Percentiles rank a stretch among this genome's conserved stretches.
Evolutionary conservation across 2,113 vertebrate species (phyloP).

Genomic region (Apus apus): DNA sequence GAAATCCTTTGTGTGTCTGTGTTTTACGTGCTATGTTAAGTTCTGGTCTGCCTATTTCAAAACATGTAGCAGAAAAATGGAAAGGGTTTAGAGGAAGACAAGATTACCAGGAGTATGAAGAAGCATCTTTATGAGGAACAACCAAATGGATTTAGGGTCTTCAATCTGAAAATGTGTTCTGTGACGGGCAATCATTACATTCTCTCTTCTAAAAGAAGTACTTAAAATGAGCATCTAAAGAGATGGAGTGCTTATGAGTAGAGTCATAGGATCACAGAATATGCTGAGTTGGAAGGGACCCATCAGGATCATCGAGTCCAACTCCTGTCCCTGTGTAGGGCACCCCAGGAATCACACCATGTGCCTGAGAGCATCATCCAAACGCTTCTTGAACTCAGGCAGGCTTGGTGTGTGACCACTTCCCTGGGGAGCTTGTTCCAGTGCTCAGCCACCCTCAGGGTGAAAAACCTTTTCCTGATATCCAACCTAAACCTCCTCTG

Average conservation of each 20-base stretch:
- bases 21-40: neutral
- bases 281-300: too few relatives aligned
- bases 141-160: neutral
- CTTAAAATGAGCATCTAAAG: neutral
- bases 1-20: neutral
- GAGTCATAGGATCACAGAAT: too few relatives aligned
- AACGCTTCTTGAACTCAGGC: too few relatives aligned
- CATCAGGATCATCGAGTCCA: too few relatives aligned
- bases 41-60: neutral
- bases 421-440: too few relatives aligned
- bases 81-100: neutral
- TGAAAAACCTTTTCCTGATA: too few relatives aligned
- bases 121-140: neutral
- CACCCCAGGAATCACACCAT: too few relatives aligned
- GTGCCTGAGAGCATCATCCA: too few relatives aligned
- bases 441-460: too few relatives aligned
- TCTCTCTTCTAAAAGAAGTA: neutral
- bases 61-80: neutral
- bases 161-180: neutral
- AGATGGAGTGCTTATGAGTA: neutral
- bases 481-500: too few relatives aligned
- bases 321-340: too few relatives aligned
- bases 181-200: neutral
- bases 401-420: too few relatives aligned
- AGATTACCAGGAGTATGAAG: neutral